Evolutionary conservation across 2,113 vertebrate genomes (phyloP).

Genomic region (Ranitomeya imitator): DNA sequence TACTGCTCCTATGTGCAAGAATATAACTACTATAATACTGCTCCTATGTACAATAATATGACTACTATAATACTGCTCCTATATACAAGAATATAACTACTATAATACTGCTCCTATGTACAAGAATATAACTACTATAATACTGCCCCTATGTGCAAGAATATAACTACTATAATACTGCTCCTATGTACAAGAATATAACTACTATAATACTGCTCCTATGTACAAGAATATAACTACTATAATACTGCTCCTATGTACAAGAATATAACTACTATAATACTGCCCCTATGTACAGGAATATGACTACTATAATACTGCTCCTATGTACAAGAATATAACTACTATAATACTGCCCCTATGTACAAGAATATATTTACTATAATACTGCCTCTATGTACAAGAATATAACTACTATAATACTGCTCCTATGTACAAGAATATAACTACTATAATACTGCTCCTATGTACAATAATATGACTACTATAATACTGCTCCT

Average conservation of each 20-base stretch:
- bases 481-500: constrained; percentile 1
- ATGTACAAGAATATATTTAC: background rate
- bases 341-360: background rate
- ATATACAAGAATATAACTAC: background rate
- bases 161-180: background rate
- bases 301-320: constrained; percentile 2
- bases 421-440: background rate
- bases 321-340: background rate
- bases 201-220: background rate
- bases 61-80: background rate
- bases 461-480: background rate
- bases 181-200: background rate
- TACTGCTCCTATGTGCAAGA: background rate
- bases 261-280: constrained; percentile 1
- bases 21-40: background rate
- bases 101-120: background rate
- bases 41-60: background rate
- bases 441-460: background rate
- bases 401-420: background rate
- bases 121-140: background rate
- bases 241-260: background rate
- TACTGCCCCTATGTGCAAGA: background rate
- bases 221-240: background rate
- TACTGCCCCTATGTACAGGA: background rate
- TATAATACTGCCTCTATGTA: background rate